Evolutionary conservation across 2,113 vertebrate species (phyloP).

Genomic region (Percina caprodes): DNA sequence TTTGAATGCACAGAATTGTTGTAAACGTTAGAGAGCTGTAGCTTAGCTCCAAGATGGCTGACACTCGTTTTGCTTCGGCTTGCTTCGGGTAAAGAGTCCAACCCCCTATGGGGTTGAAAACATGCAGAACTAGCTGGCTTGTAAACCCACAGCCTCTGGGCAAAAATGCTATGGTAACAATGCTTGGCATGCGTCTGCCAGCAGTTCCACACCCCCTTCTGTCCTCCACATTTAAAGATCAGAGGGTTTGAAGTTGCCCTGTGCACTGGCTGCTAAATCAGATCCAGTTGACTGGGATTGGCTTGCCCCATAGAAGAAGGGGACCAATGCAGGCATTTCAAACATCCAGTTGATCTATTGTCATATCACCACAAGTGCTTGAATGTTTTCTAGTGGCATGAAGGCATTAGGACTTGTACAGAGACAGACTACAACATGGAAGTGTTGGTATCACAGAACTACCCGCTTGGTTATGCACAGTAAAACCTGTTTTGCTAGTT

Average conservation of each 20-base stretch:
- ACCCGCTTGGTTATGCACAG: conserved; percentile 44
- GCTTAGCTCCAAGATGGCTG: too few relatives aligned
- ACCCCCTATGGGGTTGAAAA: too few relatives aligned
- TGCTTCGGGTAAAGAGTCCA: too few relatives aligned
- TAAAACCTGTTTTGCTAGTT: conserved; percentile 78
- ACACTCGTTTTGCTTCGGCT: too few relatives aligned
- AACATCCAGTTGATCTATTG: conserved; percentile 61
- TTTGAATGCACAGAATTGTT: too few relatives aligned
- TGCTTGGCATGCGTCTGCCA: conserved; percentile 68
- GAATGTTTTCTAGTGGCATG: conserved; percentile 18
- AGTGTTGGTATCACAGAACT: conserved; percentile 38
- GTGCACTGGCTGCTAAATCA: conserved; percentile 61
- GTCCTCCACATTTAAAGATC: conserved; percentile 69
- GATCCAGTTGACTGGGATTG: conserved; percentile 53
- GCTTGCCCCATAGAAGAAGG: conserved; percentile 33
- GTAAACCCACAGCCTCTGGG: too few relatives aligned
- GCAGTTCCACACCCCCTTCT: conserved; percentile 58
- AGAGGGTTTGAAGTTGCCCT: conserved; percentile 58
- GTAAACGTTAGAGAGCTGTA: too few relatives aligned
- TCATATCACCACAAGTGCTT: conserved; percentile 37
- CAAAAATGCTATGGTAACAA: conserved; percentile 47
- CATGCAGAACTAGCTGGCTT: too few relatives aligned
- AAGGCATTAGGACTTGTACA: conserved; percentile 22
- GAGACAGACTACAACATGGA: conserved; percentile 27
- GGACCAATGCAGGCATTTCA: conserved; percentile 60